These are phyloP conservation scores for Acanthosepion pharaonis DNA, from an alignment of 2,888 invertebrate species.

Conservation along the genomic window DNA sequence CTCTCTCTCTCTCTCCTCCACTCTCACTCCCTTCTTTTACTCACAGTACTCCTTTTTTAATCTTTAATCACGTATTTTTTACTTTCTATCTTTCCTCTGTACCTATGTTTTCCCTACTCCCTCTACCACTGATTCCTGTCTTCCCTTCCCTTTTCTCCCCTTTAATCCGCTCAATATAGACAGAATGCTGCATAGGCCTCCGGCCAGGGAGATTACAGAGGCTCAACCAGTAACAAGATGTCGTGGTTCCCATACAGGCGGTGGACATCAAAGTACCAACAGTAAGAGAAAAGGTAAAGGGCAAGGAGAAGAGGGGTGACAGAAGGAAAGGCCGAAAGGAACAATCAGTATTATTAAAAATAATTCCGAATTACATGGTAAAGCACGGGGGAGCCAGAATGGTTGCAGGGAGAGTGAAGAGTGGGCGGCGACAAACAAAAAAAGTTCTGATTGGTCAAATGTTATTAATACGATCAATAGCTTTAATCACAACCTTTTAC, in stretches of 20 bases:
- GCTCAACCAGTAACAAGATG: neutral
- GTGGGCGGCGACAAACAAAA: constrained; percentile 2
- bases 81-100: no score
- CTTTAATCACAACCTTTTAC: neutral
- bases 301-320: neutral
- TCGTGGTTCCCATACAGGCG: constrained; percentile 13
- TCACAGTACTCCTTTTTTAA: no score
- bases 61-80: no score
- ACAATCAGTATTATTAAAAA: constrained; percentile 33
- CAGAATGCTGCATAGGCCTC: neutral
- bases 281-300: neutral
- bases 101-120: no score
- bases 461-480: constrained; percentile 22
- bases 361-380: constrained; percentile 33
- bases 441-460: constrained; percentile 21
- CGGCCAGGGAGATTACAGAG: constrained; percentile 2
- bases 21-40: neutral
- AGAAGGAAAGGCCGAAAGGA: neutral
- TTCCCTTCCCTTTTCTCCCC: neutral
- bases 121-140: no score
- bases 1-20: neutral
- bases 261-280: neutral
- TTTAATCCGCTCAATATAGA: neutral
- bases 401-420: neutral
- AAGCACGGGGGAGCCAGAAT: neutral